These are phyloP conservation scores for Ptychobarbus kaznakovi DNA, from an alignment of 2,797 vertebrate species.

Conservation along the genomic window DNA sequence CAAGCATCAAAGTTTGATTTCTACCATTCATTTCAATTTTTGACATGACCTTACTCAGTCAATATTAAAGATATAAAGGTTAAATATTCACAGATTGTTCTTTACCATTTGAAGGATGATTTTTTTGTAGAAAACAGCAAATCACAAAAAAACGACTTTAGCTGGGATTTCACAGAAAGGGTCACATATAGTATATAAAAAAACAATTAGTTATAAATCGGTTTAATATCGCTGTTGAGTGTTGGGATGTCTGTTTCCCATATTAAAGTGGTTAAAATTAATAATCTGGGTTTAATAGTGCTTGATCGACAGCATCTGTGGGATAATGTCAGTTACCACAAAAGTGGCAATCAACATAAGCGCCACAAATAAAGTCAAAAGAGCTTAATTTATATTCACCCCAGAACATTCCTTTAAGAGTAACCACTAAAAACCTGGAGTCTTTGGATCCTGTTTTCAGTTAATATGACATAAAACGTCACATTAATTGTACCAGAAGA, in stretches of 20 bases:
- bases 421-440: slow-evolving; percentile 67
- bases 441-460: slow-evolving; percentile 68
- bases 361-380: too few species aligned
- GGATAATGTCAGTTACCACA: not conserved
- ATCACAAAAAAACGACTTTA: too few species aligned
- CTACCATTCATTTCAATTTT: too few species aligned
- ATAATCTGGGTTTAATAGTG: slow-evolving; percentile 6
- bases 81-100: too few species aligned
- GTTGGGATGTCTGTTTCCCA: slow-evolving; percentile 29
- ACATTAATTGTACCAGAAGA: slow-evolving; percentile 29
- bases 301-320: slow-evolving; percentile 6
- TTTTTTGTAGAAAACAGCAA: too few species aligned
- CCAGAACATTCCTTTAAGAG: slow-evolving; percentile 56
- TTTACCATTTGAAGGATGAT: too few species aligned
- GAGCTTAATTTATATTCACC: too few species aligned
- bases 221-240: slow-evolving; percentile 19
- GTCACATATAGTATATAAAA: not conserved
- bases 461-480: slow-evolving; percentile 5
- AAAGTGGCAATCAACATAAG: not conserved
- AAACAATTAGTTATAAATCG: not conserved
- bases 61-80: too few species aligned
- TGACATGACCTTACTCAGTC: too few species aligned
- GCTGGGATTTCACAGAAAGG: too few species aligned
- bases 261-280: slow-evolving; percentile 53
- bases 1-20: too few species aligned